Evolutionary conservation across 2,113 vertebrate species (phyloP), one percentile per base, ranked within the genome.

Genomic region (Orthonyx spaldingii): DNA sequence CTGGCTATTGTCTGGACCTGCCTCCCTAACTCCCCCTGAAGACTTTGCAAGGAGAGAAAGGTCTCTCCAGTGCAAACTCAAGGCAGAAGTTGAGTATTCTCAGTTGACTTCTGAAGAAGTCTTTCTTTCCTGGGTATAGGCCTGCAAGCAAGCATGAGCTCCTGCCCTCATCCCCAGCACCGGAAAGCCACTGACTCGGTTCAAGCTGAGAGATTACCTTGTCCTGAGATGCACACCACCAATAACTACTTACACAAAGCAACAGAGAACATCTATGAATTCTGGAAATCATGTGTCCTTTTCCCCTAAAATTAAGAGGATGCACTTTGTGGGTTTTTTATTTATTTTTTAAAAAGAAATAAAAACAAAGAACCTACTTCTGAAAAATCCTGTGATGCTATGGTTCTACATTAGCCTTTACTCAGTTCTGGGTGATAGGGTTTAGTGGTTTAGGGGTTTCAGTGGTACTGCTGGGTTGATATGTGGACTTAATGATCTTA

Each of bases 91-190:
- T 39, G 37, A 55, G 57, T 50, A 20, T 6, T 79, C 23, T 8
- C 23, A 64, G 70, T 19, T 53, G 42, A 12, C 55, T 76, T 72
- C 56, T 59, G 52, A 57, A 65, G 60, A 33, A 66, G 33, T 1
- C n/a, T 16, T 59, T 79, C 37, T 78, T 39, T 75, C 46, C 37
- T 28, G 59, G 32, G 10, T 28, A 23, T 3, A 57, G 20, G 18
- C 5, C 7, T 16, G 57, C 0, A 0, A 59, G 59, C 6, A 14
- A 59, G 59, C 6, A 14, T 0, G 8, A 22, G 33, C 27, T 60
- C 11, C 33, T 60, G 76, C 35, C 49, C 47, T 55, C 27, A 46
- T 13, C 15, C 41, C 16, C 53, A 61, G 49, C 53, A 41, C 8
- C 0, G 3, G 22, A 64, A 61, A 83, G 53, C 20, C 42, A 41